phyloP scores from a whole-genome alignment of 2,113 vertebrate species.

The Lophotis ruficrista region DNA sequence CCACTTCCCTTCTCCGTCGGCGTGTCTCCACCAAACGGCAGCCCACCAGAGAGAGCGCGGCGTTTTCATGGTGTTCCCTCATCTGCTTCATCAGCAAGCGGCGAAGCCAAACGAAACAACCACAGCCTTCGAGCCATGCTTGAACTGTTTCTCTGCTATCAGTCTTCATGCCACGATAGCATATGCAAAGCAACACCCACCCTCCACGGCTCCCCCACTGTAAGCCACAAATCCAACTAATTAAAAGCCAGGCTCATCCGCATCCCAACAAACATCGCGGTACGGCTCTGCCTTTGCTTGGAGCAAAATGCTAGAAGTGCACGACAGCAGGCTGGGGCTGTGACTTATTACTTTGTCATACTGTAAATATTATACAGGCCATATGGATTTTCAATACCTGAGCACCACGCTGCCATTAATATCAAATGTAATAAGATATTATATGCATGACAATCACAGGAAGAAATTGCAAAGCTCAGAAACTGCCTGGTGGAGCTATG shows the following conservation, averaged over 20 bases:
- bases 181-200: not conserved
- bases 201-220: not conserved
- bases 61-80: not conserved
- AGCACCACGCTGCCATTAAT: slow-evolving; percentile 59
- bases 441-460: slow-evolving; percentile 51
- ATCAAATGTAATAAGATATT: slow-evolving; percentile 57
- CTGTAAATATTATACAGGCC: slow-evolving; percentile 60
- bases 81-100: not conserved
- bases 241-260: not conserved
- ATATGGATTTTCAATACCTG: slow-evolving; percentile 64
- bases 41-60: not conserved
- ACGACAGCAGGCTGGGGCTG: not conserved
- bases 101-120: not conserved
- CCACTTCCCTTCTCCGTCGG: not conserved
- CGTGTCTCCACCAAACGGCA: too few relatives aligned
- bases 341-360: slow-evolving; percentile 60
- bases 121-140: not conserved
- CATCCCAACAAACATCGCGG: not conserved
- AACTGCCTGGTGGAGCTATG: slow-evolving; percentile 4
- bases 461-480: slow-evolving; percentile 14
- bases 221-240: slow-evolving; percentile 11
- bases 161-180: not conserved
- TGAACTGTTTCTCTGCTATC: not conserved
- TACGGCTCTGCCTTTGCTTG: not conserved
- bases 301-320: not conserved